Conservation (phyloP, 23 tunicate species). For the Botrylloides violaceus region DNA sequence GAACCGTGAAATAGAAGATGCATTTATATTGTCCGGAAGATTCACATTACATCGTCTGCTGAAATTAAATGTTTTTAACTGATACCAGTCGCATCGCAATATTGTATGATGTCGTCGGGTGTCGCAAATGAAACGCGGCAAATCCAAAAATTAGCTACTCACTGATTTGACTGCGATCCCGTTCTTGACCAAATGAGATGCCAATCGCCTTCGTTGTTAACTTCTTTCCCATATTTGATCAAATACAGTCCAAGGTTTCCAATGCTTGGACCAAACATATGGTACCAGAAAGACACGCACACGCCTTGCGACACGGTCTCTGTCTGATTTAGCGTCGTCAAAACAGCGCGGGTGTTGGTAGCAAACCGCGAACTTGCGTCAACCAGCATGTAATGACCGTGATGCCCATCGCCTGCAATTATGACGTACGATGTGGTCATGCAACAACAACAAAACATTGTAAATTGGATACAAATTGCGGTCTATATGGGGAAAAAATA, state of each 20-base stretch:
- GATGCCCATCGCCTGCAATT: slow-evolving; percentile 45
- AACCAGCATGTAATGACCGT: slow-evolving; percentile 76
- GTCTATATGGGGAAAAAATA: no score
- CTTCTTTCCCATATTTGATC: slow-evolving; percentile 48
- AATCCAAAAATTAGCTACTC: no score
- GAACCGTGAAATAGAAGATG: no score
- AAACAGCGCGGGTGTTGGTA: slow-evolving; percentile 40
- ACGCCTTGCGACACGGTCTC: slow-evolving; percentile 59
- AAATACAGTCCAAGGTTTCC: slow-evolving; percentile 42
- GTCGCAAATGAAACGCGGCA: no score
- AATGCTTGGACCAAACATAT: slow-evolving; percentile 94
- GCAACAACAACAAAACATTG: no score
- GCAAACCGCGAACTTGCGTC: slow-evolving; percentile 49
- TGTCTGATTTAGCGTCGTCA: slow-evolving; percentile 78
- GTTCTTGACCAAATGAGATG: slow-evolving; percentile 45
- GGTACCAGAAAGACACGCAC: slow-evolving; percentile 93
- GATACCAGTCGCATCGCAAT: no score
- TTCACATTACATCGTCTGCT: no score
- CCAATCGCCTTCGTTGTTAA: slow-evolving; percentile 51
- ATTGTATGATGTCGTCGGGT: no score
- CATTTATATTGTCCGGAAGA: no score
- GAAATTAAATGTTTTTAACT: no score
- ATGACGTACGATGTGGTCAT: no score
- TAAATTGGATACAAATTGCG: no score
- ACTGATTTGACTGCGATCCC: slow-evolving; percentile 85